phyloP scores from a whole-genome alignment of 2,797 vertebrate genomes.

The Bovichtus diacanthus region DNA sequence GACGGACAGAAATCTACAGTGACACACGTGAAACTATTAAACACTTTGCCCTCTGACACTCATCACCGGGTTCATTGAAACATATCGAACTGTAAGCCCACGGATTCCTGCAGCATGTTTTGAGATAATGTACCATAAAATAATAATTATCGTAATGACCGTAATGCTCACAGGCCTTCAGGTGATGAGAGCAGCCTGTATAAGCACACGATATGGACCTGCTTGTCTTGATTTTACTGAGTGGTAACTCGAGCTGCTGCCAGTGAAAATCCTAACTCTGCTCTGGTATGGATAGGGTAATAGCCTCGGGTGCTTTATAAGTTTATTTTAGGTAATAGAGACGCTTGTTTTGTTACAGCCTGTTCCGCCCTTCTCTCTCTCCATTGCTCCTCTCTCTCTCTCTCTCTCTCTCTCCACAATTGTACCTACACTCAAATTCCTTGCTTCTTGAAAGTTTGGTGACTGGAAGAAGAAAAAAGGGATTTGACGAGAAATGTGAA shows the following conservation, averaged over 20 bases:
- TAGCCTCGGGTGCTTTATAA: slow-evolving; percentile 90
- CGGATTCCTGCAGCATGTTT: slow-evolving; percentile 60
- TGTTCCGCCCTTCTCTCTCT: slow-evolving; percentile 77
- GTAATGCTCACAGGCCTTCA: slow-evolving; percentile 63
- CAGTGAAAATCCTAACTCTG: slow-evolving; percentile 78
- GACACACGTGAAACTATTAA: slow-evolving; percentile 57
- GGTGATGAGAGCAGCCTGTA: slow-evolving; percentile 81
- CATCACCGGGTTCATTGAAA: slow-evolving; percentile 31
- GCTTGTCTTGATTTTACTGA: slow-evolving; percentile 78
- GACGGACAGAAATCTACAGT: slow-evolving; percentile 20
- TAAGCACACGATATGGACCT: slow-evolving; percentile 76
- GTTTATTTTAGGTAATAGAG: slow-evolving; percentile 94
- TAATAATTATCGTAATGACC: slow-evolving; percentile 76
- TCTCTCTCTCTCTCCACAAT: slow-evolving; percentile 69
- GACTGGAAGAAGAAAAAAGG: slow-evolving; percentile 68
- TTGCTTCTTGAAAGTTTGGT: slow-evolving; percentile 62
- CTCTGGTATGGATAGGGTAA: slow-evolving; percentile 86
- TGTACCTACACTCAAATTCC: slow-evolving; percentile 80
- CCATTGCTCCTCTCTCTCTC: not conserved
- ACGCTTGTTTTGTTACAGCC: slow-evolving; percentile 91
- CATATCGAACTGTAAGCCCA: slow-evolving; percentile 42
- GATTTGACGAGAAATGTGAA: slow-evolving; percentile 77
- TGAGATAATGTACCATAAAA: slow-evolving; percentile 73
- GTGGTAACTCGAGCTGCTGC: slow-evolving; percentile 79
- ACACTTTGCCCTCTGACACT: slow-evolving; percentile 57